These are phyloP conservation scores for Nymphalis polychloros DNA, from an alignment of 2,888 invertebrate genomes.

Conservation along the genomic window DNA sequence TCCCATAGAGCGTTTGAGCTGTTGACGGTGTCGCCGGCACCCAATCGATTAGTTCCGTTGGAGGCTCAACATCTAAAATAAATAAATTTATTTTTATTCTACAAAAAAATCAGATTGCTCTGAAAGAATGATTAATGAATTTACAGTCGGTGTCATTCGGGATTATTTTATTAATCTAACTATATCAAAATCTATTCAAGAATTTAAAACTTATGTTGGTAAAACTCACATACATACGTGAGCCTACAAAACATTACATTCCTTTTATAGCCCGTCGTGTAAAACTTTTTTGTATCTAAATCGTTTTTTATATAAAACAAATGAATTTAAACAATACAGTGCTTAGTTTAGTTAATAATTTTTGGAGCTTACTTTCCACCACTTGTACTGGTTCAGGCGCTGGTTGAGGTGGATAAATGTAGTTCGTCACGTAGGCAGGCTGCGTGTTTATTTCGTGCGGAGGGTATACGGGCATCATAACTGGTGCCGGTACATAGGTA, in stretches of 20 bases:
- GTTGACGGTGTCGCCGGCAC: constrained; percentile 54
- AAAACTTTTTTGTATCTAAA: too few species aligned
- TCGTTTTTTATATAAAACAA: too few species aligned
- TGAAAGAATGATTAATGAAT: too few species aligned
- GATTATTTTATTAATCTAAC: too few species aligned
- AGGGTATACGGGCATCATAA: constrained; percentile 66
- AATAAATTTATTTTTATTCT: neutral
- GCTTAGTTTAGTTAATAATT: neutral
- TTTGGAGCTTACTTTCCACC: constrained; percentile 43
- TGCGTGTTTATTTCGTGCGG: constrained; percentile 42
- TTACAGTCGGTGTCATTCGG: neutral
- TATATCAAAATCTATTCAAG: too few species aligned
- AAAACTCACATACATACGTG: too few species aligned
- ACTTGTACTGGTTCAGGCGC: constrained; percentile 50
- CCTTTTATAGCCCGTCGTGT: too few species aligned
- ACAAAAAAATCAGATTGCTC: too few species aligned
- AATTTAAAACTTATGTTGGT: too few species aligned
- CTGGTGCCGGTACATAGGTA: constrained; percentile 63
- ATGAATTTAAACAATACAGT: neutral
- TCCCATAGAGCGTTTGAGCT: constrained; percentile 52
- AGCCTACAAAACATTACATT: too few species aligned
- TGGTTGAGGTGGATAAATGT: constrained; percentile 57
- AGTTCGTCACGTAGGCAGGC: constrained; percentile 59
- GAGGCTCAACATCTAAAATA: constrained; percentile 36
- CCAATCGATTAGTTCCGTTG: constrained; percentile 57